Evolutionary conservation across 2,113 vertebrate species (phyloP).

Genomic region (Stegastes partitus): DNA sequence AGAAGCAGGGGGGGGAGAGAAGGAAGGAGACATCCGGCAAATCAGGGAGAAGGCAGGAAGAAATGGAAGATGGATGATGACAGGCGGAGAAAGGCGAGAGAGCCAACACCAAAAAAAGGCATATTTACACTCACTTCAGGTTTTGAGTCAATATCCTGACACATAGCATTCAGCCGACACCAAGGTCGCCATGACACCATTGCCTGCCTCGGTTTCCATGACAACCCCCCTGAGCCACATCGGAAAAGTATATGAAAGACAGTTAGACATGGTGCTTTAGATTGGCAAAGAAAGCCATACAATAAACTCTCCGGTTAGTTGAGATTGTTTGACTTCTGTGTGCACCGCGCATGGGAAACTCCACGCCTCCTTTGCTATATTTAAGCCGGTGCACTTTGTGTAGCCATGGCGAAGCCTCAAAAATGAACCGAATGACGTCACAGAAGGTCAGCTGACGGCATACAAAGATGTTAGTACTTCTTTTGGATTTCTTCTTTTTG

Average conservation of each 20-base stretch:
- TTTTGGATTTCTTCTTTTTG: background rate
- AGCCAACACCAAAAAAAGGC: slow-evolving; percentile 6
- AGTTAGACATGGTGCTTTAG: slow-evolving; percentile 5
- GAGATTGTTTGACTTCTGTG: slow-evolving; percentile 9
- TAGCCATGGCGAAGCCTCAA: slow-evolving; percentile 8
- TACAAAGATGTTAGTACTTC: background rate
- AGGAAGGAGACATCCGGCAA: background rate
- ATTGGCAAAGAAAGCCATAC: background rate
- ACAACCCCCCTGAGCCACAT: slow-evolving; percentile 39
- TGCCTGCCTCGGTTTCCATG: slow-evolving; percentile 56
- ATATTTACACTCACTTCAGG: slow-evolving; percentile 48
- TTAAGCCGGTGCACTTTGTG: slow-evolving; percentile 22
- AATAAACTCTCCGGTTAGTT: background rate
- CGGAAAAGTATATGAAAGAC: slow-evolving; percentile 19
- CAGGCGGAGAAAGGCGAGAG: slow-evolving; percentile 6
- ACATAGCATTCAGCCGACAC: slow-evolving; percentile 30
- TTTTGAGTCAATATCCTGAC: slow-evolving; percentile 60
- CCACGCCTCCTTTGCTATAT: slow-evolving; percentile 24
- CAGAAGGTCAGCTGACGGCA: background rate
- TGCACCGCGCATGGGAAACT: slow-evolving; percentile 32
- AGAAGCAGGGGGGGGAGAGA: slow-evolving; percentile 2
- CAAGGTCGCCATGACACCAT: slow-evolving; percentile 44
- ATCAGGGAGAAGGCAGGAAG: slow-evolving; percentile 1
- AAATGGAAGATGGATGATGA: slow-evolving; percentile 38
- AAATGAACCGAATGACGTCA: background rate